A percentile compares a stretch with the other conserved stretches of the same genome.
Conservation (phyloP, 2,113 vertebrate genomes). For the Abramis brama region DNA sequence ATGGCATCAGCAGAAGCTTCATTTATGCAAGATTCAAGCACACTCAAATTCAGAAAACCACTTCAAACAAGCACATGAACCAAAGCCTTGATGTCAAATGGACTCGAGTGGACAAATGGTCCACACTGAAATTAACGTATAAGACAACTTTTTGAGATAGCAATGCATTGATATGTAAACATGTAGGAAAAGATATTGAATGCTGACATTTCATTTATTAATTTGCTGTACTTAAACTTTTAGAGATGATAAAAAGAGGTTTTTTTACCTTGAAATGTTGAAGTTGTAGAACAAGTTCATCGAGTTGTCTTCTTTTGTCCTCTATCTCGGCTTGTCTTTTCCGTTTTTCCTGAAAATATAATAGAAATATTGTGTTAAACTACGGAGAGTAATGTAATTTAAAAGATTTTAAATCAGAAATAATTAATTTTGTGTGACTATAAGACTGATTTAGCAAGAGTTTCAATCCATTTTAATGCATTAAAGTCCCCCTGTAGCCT, state of each 20-base stretch:
- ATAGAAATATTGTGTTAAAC: neutral
- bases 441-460: neutral
- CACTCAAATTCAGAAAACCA: neutral
- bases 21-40: neutral
- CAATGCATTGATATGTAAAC: neutral
- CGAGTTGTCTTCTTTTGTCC: constrained; percentile 91
- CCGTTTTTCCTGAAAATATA: constrained; percentile 87
- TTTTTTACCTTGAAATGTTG: constrained; percentile 94
- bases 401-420: neutral
- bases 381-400: neutral
- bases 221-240: neutral
- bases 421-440: neutral
- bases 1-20: neutral
- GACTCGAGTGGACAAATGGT: neutral
- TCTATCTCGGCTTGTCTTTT: constrained; percentile 96
- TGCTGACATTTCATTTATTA: neutral
- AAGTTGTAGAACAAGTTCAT: constrained; percentile 92
- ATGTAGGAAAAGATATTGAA: neutral
- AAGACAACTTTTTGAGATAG: neutral
- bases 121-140: neutral
- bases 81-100: neutral
- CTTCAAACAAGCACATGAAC: neutral
- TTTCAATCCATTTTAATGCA: neutral
- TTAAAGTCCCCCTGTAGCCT: no score
- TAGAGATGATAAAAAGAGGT: neutral